Evolutionary conservation across 2,888 invertebrate species (phyloP), one percentile per base, ranked within the genome.

Genomic region (Cremastinae sp.): DNA sequence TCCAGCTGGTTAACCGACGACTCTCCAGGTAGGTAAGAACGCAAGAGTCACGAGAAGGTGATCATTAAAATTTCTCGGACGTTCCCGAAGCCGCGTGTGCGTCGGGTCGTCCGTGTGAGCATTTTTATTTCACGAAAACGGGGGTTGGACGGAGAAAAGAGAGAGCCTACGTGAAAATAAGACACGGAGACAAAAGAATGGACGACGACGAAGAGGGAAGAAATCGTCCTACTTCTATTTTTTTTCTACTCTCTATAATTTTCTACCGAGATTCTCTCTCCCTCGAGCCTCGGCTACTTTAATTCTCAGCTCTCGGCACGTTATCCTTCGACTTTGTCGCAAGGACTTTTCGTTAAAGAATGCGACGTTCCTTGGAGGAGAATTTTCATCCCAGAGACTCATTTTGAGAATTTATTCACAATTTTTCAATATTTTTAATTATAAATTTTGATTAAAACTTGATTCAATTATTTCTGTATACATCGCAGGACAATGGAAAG

Each of bases 31-130:
- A 84, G 83, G 85, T 78, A 79, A 81, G 81, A 82, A 82, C 61
- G 69, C 41, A 47, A 51, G 75, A 65, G 71, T 61, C 78, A 79
- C 76, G 81, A 82, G 81, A 83, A 82, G 82, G 69, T 78, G 84
- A 85, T 87, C 85, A 82, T 86, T 87, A 83, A 86, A 86, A 85
- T 85, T 85, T 84, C 81, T 84, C 80, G 78, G 79, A 78, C 78
- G 79, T 70, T 70, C 28, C 28, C 64, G 43, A 53, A 41, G 72
- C 55, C 41, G 66, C 43, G 66, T 64, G 66, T n/a, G 41, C 53
- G 39, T 20, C 68, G 58, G 62, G 58, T 65, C 28, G 45, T 69
- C 64, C 39, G 68, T 75, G 49, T 68, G 12, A 41, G 41, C 12
- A 28, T 8, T 9, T 18, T 4, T 37, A 49, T 37, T 51, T 18